Evolutionary conservation across 2,888 invertebrate species (phyloP), one percentile per base, ranked within the genome.

Genomic region (Maniola hyperantus): DNA sequence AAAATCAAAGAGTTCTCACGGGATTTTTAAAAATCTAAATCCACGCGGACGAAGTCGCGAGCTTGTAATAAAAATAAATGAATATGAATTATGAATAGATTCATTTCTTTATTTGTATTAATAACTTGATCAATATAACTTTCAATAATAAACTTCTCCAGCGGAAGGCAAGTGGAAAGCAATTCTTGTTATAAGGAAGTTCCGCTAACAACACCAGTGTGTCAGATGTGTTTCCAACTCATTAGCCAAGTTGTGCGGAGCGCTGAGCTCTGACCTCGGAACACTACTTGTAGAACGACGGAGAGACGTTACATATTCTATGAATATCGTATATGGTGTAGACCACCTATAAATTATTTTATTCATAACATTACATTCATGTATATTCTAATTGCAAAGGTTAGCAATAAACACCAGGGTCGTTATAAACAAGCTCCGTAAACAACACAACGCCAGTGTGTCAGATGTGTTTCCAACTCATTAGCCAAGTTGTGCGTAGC

Each of bases 381-480:
- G n/a, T n/a, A n/a, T n/a, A 4, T 26, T 26, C 4, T 26, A 26
- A 26, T 1, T 4, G 26, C 26, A 20, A 18, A 26, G 1, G 59
- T 26, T 44, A 62, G 59, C 58, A 36, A 5, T 34, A 48, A 42
- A 26, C 34, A 51, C 18, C 11, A n/a, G n/a, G 36, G 13, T 34
- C 15, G 26, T 39, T 64, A 26, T 26, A 50, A 15, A 36, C 48
- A 33, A 62, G 55, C 59, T 63, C 36, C 26, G 48, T 55, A 51
- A 67, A n/a, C n/a, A n/a, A n/a, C n/a, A n/a, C n/a, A 60, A 61
- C 48, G 64, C 50, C 63, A 51, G 51, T 33, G 53, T 44, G 53
- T 39, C 57, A 63, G 63, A 65, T 64, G 46, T 63, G 63, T 65
- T 64, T 60, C 67, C 48, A 70, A 70, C 65, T 65, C 67, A 65